A percentile compares a stretch with the other conserved stretches of the same genome.
These are phyloP conservation scores for Microplitis demolitor DNA, from an alignment of 1,140 invertebrate species.

Conservation along the genomic window DNA sequence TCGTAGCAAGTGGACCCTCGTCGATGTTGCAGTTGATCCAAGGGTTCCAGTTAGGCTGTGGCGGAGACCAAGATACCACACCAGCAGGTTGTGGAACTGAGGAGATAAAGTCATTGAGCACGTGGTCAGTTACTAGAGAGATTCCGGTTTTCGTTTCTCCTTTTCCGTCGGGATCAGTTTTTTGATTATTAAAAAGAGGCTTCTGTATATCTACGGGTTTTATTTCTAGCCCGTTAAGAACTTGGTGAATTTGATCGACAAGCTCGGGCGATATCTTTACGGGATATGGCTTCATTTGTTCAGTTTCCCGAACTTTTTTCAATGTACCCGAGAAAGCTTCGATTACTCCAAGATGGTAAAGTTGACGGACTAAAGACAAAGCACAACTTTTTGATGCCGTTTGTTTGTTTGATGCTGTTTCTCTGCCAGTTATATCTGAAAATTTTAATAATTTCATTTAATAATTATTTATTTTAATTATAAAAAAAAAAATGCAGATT, in stretches of 20 bases:
- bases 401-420: constrained; percentile 96
- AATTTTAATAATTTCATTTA: not conserved
- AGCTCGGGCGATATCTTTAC: constrained; percentile 76
- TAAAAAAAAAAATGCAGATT: not conserved
- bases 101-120: constrained; percentile 69
- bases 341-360: constrained; percentile 93
- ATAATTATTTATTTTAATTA: not conserved
- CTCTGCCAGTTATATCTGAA: constrained; percentile 76
- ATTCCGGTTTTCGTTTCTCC: constrained; percentile 39
- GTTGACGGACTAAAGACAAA: constrained; percentile 89
- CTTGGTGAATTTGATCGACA: constrained; percentile 67
- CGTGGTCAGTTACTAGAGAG: constrained; percentile 65
- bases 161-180: not conserved
- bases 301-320: constrained; percentile 80
- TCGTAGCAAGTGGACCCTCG: constrained; percentile 83
- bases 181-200: not conserved
- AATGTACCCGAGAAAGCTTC: constrained; percentile 84
- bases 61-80: constrained; percentile 94
- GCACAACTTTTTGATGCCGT: constrained; percentile 96
- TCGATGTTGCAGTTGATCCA: constrained; percentile 96
- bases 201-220: constrained; percentile 51
- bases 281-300: constrained; percentile 79
- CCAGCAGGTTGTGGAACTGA: constrained; percentile 67
- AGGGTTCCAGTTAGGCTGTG: constrained; percentile 94
- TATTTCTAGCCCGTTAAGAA: constrained; percentile 69